These are phyloP conservation scores for Incurvaria masculella DNA, from an alignment of 2,888 invertebrate genomes.

Conservation along the genomic window DNA sequence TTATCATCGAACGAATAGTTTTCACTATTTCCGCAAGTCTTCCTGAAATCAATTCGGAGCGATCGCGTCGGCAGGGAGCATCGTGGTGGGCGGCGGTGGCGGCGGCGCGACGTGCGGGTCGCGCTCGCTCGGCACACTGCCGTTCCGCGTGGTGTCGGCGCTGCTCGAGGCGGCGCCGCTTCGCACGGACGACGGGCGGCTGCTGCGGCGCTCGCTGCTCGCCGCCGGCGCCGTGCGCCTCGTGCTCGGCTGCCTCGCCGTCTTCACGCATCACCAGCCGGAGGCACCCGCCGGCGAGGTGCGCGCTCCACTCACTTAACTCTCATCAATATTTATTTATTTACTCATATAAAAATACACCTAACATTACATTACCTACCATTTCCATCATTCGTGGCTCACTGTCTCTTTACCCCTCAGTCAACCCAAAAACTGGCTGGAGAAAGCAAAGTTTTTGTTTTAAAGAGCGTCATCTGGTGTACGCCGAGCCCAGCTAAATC, in stretches of 20 bases:
- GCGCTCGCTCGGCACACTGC: slow-evolving; percentile 56
- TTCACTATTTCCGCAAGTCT: no score
- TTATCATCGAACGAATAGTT: no score
- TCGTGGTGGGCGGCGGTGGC: slow-evolving; percentile 27
- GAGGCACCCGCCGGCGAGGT: slow-evolving; percentile 25
- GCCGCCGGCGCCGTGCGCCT: slow-evolving; percentile 83
- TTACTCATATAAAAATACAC: no score
- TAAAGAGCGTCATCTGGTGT: no score
- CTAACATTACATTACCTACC: no score
- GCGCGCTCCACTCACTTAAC: neutral
- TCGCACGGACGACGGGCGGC: slow-evolving; percentile 71
- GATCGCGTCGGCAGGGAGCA: slow-evolving; percentile 31
- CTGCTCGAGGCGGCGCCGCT: slow-evolving; percentile 74
- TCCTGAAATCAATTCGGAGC: no score
- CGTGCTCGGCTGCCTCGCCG: slow-evolving; percentile 81
- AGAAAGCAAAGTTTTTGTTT: no score
- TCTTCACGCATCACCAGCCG: slow-evolving; percentile 80
- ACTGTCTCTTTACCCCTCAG: no score
- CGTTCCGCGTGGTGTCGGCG: slow-evolving; percentile 74
- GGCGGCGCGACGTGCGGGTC: neutral
- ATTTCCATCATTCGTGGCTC: no score
- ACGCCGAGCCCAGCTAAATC: no score
- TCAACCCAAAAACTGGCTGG: no score
- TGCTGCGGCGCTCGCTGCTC: slow-evolving; percentile 74
- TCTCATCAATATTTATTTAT: neutral